Evolutionary conservation across 1,140 invertebrate genomes (phyloP).

Genomic region (Drosophila gunungcola): DNA sequence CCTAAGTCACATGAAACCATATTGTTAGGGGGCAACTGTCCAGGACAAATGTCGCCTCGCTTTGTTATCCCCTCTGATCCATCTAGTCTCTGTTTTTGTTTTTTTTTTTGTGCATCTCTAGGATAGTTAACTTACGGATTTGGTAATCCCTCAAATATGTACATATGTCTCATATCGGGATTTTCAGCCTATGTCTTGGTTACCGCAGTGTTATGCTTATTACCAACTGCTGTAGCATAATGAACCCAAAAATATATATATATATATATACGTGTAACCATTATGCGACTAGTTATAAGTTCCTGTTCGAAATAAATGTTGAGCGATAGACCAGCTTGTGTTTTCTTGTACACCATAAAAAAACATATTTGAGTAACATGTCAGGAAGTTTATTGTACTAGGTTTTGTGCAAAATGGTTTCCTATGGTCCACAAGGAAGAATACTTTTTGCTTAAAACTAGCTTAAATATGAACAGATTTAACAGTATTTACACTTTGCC

Average conservation of each 20-base stretch:
- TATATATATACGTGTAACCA: conserved; percentile 50
- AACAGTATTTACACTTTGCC: background rate
- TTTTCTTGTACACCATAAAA: background rate
- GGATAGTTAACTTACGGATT: conserved; percentile 15
- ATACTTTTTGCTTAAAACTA: background rate
- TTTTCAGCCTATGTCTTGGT: conserved; percentile 9
- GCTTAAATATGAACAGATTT: background rate
- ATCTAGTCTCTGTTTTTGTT: conserved; percentile 25
- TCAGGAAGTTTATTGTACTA: conserved; percentile 4
- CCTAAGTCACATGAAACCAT: conserved; percentile 44
- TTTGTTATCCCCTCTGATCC: background rate
- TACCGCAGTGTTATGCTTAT: conserved; percentile 25
- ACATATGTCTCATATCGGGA: conserved; percentile 19
- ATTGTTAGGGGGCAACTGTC: conserved; percentile 15
- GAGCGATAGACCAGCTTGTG: conserved; percentile 37
- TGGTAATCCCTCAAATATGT: conserved; percentile 8
- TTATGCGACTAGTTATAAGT: conserved; percentile 70
- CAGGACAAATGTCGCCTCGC: conserved; percentile 9
- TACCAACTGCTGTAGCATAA: conserved; percentile 43
- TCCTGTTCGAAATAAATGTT: conserved; percentile 82
- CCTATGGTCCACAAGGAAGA: background rate
- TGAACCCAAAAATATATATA: conserved; percentile 27
- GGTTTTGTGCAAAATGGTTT: background rate
- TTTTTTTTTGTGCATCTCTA: conserved; percentile 23
- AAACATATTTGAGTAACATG: background rate